Evolutionary conservation across 2,113 vertebrate species (phyloP), one percentile per base, ranked within the genome.

Genomic region (Limanda limanda): DNA sequence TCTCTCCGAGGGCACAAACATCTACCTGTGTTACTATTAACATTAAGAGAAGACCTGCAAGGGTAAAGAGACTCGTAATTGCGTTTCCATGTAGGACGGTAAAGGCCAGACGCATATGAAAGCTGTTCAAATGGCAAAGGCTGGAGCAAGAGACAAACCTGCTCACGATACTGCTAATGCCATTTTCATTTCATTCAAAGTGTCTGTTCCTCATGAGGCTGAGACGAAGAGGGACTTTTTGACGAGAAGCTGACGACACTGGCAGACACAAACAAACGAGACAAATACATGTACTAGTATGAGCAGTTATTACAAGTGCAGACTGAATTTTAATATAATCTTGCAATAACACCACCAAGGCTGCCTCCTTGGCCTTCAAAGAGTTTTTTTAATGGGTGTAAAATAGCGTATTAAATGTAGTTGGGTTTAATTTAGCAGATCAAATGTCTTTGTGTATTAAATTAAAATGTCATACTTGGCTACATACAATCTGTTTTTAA

Each of bases 91-190:
- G 25, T n/a, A 31, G 71, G 52, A 65, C 18, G 70, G 61, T 82
- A 93, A 93, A 92, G 88, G 92, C 86, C 88, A 91, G 82, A 74
- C 11, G 65, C 77, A 82, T 69, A 86, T 83, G 79, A 75, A 77
- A 79, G 83, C 52, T 62, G 65, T 73, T 40, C 63, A 83, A 90
- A 92, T 77, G 86, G 74, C 87, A 85, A 58, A 69, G 47, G 52
- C 68, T 86, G 10, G 15, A 55, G 70, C 23, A 56, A 18, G 66
- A 71, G 60, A 61, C 59, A 47, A 56, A 87, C 84, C 84, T 84
- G 82, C 74, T 86, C 69, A 10, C 68, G 60, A 81, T 88, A 82
- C 86, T 63, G 35, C 24, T 81, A 60, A 79, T 70, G 70, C 82
- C 83, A 83, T 78, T 86, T 83, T 51, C 4, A 70, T 74, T 83